phyloP scores from a whole-genome alignment of 2,113 vertebrate species.

The Gnathonemus longibarbis region DNA sequence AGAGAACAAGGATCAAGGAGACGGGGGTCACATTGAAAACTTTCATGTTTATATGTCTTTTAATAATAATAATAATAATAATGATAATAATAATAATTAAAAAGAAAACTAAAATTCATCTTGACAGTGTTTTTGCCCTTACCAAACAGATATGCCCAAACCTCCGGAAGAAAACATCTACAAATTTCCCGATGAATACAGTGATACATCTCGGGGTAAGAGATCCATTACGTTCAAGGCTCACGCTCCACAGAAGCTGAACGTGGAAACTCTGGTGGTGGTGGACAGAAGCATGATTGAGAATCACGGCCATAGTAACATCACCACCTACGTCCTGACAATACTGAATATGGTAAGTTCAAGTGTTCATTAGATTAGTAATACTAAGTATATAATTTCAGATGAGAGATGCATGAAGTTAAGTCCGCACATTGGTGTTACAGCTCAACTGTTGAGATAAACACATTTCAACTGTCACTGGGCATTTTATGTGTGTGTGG shows the following conservation, averaged over 20 bases:
- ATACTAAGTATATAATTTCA: neutral
- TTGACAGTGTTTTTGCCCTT: neutral
- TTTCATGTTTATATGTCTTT: neutral
- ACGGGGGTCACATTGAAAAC: neutral
- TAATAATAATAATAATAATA: neutral
- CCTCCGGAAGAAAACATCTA: slow-evolving; percentile 63
- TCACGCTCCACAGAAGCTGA: slow-evolving; percentile 56
- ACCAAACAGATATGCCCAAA: slow-evolving; percentile 70
- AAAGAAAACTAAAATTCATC: neutral
- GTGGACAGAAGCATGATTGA: slow-evolving; percentile 79
- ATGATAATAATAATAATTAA: neutral
- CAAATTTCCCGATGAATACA: slow-evolving; percentile 71
- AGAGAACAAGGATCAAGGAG: neutral
- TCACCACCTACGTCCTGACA: slow-evolving; percentile 82
- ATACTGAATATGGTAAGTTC: slow-evolving; percentile 77
- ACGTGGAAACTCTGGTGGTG: slow-evolving; percentile 81
- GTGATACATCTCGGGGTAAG: slow-evolving; percentile 49
- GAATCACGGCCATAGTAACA: slow-evolving; percentile 74
- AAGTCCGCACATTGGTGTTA: neutral
- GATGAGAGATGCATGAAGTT: neutral
- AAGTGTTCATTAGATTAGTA: neutral
- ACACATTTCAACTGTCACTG: neutral
- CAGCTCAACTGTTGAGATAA: neutral
- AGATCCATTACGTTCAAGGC: slow-evolving; percentile 60
- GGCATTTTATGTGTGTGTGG: neutral